Percentiles rank a stretch among this genome's conserved stretches.
Evolutionary conservation across 2,888 invertebrate genomes (phyloP).

Genomic region (Spatulosminthurus flaviceps): DNA sequence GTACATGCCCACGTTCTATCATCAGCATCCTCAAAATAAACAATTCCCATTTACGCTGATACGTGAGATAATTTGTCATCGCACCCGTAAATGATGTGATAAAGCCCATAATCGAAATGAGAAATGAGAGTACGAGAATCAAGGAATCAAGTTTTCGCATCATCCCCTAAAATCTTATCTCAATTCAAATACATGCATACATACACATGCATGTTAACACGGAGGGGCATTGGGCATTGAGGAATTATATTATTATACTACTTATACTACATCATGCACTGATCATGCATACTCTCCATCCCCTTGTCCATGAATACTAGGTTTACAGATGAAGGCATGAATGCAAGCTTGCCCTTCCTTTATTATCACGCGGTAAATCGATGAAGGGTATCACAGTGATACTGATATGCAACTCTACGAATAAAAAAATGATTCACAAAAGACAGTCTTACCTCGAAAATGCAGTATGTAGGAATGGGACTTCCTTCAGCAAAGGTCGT

Average conservation of each 20-base stretch:
- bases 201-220: no score
- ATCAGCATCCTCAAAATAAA: neutral
- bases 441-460: slow-evolving; percentile 71
- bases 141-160: slow-evolving; percentile 28
- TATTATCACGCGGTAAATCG: no score
- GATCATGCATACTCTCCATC: no score
- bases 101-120: slow-evolving; percentile 27
- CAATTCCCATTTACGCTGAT: slow-evolving; percentile 20
- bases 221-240: no score
- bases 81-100: slow-evolving; percentile 31
- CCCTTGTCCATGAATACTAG: no score
- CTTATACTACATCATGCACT: no score
- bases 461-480: slow-evolving; percentile 73
- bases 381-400: no score
- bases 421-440: neutral
- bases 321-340: no score
- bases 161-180: slow-evolving; percentile 25
- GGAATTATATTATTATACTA: no score
- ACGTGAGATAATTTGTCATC: slow-evolving; percentile 36
- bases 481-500: slow-evolving; percentile 81
- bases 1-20: neutral
- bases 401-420: no score
- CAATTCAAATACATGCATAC: neutral
- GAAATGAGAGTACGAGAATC: slow-evolving; percentile 13
- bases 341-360: no score